phyloP scores from a whole-genome alignment of 1,140 invertebrate genomes.

The Ostrea denselamellosa region DNA sequence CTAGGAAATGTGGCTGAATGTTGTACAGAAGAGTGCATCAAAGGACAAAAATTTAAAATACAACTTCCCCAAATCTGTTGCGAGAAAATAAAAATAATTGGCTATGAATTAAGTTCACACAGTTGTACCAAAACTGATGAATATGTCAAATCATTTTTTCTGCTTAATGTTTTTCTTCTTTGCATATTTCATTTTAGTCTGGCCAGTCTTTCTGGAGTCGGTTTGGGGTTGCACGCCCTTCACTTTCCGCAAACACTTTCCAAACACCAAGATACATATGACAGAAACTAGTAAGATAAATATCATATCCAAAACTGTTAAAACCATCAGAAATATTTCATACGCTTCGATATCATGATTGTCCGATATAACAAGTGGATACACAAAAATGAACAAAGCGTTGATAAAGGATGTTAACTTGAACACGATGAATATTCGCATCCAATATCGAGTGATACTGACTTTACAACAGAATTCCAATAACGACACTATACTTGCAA shows the following conservation, averaged over 20 bases:
- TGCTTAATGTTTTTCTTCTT: neutral
- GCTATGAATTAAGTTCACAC: too few relatives aligned
- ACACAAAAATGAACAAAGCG: constrained; percentile 44
- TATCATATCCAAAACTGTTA: constrained; percentile 44
- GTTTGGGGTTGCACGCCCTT: neutral
- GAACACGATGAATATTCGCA: constrained; percentile 46
- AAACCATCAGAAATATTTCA: constrained; percentile 42
- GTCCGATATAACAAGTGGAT: constrained; percentile 44
- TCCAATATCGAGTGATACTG: constrained; percentile 35
- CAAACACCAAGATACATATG: constrained; percentile 25
- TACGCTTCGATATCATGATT: constrained; percentile 22
- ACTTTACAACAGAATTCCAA: constrained; percentile 44
- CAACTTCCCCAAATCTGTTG: too few relatives aligned
- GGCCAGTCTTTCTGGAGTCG: neutral
- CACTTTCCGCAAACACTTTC: constrained; percentile 32
- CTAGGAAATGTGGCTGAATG: too few relatives aligned
- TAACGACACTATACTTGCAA: constrained; percentile 34
- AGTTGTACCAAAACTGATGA: too few relatives aligned
- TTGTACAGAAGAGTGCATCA: too few relatives aligned
- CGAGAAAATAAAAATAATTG: too few relatives aligned
- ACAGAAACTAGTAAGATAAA: constrained; percentile 30
- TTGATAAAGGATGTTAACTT: constrained; percentile 44
- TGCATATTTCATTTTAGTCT: neutral
- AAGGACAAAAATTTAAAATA: too few relatives aligned
- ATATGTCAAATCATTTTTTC: neutral